Conservation (phyloP, 2,888 invertebrate genomes). For the Euphydryas editha region DNA sequence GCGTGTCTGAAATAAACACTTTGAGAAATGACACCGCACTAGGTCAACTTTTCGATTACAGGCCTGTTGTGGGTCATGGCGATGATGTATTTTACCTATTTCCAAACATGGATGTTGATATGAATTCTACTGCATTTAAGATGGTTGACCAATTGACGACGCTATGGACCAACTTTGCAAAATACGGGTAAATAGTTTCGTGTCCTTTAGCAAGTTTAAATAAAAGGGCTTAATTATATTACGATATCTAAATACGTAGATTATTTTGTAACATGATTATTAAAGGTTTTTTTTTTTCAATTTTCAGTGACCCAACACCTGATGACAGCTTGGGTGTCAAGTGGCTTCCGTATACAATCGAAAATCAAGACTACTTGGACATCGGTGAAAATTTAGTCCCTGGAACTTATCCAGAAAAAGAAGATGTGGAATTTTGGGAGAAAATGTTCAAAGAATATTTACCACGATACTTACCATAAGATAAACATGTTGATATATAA, state of each 20-base stretch:
- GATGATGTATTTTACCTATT: slow-evolving; percentile 48
- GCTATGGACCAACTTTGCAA: slow-evolving; percentile 71
- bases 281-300: no score
- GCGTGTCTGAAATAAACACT: slow-evolving; percentile 58
- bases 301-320: slow-evolving; percentile 60
- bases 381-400: slow-evolving; percentile 53
- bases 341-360: slow-evolving; percentile 55
- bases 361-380: slow-evolving; percentile 54
- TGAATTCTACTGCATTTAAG: slow-evolving; percentile 50
- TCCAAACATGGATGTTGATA: no score
- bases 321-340: slow-evolving; percentile 48
- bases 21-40: no score
- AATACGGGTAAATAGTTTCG: slow-evolving; percentile 62
- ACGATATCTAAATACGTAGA: no score
- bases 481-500: no score
- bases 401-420: slow-evolving; percentile 48
- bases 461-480: slow-evolving; percentile 39
- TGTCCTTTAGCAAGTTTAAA: no score
- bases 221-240: no score
- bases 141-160: slow-evolving; percentile 57
- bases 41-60: slow-evolving; percentile 20
- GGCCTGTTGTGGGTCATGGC: slow-evolving; percentile 31
- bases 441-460: slow-evolving; percentile 50
- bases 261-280: no score
- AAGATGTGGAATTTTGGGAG: slow-evolving; percentile 58